A percentile compares a stretch with the other conserved stretches of the same genome.
These are phyloP conservation scores for Ibycter americanus DNA, from an alignment of 2,797 vertebrate species.

Conservation along the genomic window DNA sequence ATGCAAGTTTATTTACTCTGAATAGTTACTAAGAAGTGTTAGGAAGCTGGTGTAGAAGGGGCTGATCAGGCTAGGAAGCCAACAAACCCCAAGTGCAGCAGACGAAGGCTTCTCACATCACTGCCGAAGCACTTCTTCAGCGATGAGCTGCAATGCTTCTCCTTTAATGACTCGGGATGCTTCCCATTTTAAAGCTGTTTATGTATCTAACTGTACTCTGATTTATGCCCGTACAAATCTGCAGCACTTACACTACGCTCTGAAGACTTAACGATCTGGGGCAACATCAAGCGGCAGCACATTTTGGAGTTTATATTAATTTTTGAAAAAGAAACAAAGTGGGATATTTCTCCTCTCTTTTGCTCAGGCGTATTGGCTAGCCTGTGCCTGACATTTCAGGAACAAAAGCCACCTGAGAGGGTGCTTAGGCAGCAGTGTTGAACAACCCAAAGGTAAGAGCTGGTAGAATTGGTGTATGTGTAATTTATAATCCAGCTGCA, in stretches of 20 bases:
- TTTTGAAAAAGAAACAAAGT: not conserved
- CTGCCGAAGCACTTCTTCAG: not conserved
- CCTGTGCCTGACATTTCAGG: not conserved
- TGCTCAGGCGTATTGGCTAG: not conserved
- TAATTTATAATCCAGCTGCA: not conserved
- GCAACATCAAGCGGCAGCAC: rapidly evolving
- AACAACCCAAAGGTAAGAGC: not conserved
- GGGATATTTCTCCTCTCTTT: not conserved
- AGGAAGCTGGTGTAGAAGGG: not conserved
- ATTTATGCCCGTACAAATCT: not conserved
- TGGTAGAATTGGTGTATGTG: rapidly evolving
- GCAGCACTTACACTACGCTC: not conserved
- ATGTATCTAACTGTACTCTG: not conserved
- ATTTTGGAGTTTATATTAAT: not conserved
- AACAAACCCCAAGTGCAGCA: rapidly evolving
- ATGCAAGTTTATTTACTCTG: not conserved
- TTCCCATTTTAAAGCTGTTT: not conserved
- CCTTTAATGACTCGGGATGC: not conserved
- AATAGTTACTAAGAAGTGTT: not conserved
- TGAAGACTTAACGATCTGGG: not conserved
- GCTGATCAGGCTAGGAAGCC: not conserved
- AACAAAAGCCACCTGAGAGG: not conserved
- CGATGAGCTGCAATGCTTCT: not conserved
- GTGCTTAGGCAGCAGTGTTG: not conserved
- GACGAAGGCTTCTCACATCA: not conserved